A percentile compares a stretch with the other conserved stretches of the same genome.
phyloP scores from a whole-genome alignment of 92 coral and sea anemone species.

The Zoanthus sociatus region DNA sequence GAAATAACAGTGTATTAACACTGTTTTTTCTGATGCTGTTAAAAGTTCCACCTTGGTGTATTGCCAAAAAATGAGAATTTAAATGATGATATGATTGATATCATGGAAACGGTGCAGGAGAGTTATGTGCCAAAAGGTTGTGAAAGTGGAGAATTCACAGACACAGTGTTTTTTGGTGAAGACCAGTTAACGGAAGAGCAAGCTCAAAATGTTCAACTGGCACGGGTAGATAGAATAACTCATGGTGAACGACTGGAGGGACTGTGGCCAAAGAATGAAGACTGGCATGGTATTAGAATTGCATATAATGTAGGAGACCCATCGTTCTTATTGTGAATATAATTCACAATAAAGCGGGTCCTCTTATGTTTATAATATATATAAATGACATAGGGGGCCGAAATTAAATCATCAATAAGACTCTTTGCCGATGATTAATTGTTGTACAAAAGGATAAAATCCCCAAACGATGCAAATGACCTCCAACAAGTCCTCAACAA shows the following conservation, averaged over 20 bases:
- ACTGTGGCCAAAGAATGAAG: constrained; percentile 78
- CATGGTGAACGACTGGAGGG: constrained; percentile 53
- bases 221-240: constrained; percentile 60
- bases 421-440: too few relatives aligned
- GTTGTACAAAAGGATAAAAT: too few relatives aligned
- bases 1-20: not conserved
- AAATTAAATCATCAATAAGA: too few relatives aligned
- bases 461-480: too few relatives aligned
- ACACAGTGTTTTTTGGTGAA: constrained; percentile 64
- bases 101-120: constrained; percentile 57
- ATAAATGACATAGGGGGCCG: too few relatives aligned
- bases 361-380: too few relatives aligned
- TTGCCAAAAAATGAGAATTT: constrained; percentile 70
- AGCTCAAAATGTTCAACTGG: constrained; percentile 73
- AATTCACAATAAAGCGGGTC: too few relatives aligned
- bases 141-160: constrained; percentile 42
- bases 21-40: not conserved
- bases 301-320: constrained; percentile 58
- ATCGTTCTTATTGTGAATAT: too few relatives aligned
- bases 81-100: constrained; percentile 77
- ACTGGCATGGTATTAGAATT: constrained; percentile 76
- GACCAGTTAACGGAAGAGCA: constrained; percentile 75
- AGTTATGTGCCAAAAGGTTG: constrained; percentile 58
- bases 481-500: too few relatives aligned
- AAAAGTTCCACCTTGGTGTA: constrained; percentile 63